Conservation (phyloP, 1,140 invertebrate species). For the Drosophila punjabiensis region DNA sequence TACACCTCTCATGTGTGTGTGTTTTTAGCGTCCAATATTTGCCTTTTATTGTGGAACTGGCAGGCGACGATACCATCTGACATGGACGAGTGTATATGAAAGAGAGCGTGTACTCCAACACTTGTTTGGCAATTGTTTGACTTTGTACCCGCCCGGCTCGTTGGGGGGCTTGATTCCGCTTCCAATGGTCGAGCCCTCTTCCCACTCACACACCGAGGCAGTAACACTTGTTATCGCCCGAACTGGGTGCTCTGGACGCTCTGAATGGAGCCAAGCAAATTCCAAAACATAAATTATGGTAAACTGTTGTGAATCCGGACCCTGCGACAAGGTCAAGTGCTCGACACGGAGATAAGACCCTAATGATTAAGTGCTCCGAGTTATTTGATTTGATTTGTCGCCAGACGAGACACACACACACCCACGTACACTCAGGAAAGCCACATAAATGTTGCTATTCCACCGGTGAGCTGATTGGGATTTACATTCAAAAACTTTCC, state of each 20-base stretch:
- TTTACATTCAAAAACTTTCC: conserved; percentile 34
- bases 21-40: conserved; percentile 21
- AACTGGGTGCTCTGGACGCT: background rate
- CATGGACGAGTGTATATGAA: background rate
- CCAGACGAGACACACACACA: background rate
- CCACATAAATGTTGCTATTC: background rate
- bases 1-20: background rate
- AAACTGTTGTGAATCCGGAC: conserved; percentile 22
- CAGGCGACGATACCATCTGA: conserved; percentile 15
- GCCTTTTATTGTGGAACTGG: conserved; percentile 10
- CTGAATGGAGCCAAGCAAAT: conserved; percentile 16
- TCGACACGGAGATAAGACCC: conserved; percentile 25
- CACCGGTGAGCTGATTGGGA: conserved; percentile 9
- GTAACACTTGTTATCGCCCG: conserved; percentile 29
- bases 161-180: conserved; percentile 42
- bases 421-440: background rate
- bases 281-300: conserved; percentile 40
- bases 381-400: conserved; percentile 14
- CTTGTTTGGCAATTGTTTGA: conserved; percentile 50
- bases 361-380: conserved; percentile 30
- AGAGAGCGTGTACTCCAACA: conserved; percentile 12
- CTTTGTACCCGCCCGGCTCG: conserved; percentile 56
- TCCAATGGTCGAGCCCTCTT: conserved; percentile 65
- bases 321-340: conserved; percentile 44
- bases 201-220: conserved; percentile 19